A percentile compares a stretch with the other conserved stretches of the same genome.
Conservation (phyloP, 2,113 vertebrate genomes). For the Oreochromis tanganicae region DNA sequence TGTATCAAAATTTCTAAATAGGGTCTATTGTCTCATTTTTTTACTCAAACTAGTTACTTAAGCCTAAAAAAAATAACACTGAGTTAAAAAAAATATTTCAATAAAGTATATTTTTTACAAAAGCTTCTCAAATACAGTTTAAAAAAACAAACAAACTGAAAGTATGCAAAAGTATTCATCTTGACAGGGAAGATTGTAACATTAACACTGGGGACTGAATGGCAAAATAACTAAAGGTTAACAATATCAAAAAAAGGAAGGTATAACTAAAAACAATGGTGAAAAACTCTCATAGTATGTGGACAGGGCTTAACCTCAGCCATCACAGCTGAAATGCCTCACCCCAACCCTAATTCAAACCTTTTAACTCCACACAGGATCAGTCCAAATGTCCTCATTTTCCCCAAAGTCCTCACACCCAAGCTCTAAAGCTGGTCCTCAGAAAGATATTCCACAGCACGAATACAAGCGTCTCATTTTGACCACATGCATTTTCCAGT, state of each 20-base stretch:
- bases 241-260: not conserved
- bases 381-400: not conserved
- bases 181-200: not conserved
- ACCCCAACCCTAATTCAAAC: not conserved
- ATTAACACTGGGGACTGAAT: not conserved
- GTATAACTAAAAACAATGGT: not conserved
- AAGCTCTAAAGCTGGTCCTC: not conserved
- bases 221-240: not conserved
- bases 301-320: not conserved
- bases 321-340: not conserved
- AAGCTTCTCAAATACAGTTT: not conserved
- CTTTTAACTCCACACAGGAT: not conserved
- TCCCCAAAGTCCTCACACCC: not conserved
- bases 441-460: not conserved
- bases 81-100: not conserved
- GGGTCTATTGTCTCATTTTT: not conserved
- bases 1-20: not conserved
- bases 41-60: not conserved
- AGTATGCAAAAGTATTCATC: too few species aligned
- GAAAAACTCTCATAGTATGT: not conserved
- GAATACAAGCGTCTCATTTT: not conserved
- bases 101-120: not conserved
- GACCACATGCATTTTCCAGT: not conserved
- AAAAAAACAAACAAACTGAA: too few species aligned
- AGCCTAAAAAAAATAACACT: not conserved